Percentiles rank a stretch among this genome's conserved stretches.
Evolutionary conservation across 35 echinoderm and acorn worm genomes (phyloP).

Genomic region (Apostichopus parvimensis): DNA sequence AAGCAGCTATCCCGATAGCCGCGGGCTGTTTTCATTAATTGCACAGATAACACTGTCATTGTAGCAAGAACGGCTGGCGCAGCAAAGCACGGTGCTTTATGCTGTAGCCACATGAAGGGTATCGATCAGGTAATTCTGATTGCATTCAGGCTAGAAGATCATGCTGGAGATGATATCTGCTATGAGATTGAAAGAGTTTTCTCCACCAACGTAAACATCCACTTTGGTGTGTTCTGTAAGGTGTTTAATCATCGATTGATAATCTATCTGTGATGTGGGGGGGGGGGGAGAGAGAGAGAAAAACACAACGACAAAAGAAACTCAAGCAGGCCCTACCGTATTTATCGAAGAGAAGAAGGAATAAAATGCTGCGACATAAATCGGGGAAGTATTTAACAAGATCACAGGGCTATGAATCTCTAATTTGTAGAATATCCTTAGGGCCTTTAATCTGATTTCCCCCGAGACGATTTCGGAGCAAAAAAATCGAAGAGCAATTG

Average conservation of each 20-base stretch:
- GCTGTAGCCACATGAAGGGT: not conserved
- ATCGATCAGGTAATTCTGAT: not conserved
- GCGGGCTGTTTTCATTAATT: conserved; percentile 33
- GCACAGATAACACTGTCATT: conserved; percentile 32
- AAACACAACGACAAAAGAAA: not conserved
- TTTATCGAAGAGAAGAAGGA: not conserved
- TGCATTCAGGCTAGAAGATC: not conserved
- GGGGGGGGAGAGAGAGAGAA: not conserved
- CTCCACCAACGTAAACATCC: not conserved
- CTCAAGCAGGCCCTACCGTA: not conserved
- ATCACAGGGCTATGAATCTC: conserved; percentile 50
- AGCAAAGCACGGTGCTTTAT: not conserved
- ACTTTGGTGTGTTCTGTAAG: not conserved
- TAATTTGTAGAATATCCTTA: conserved; percentile 44
- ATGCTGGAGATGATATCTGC: not conserved
- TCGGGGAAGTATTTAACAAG: conserved; percentile 46
- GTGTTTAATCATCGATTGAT: conserved; percentile 18
- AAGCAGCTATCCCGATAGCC: conserved; percentile 25
- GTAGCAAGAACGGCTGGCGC: not conserved
- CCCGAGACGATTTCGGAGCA: conserved; percentile 18
- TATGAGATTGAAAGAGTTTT: not conserved
- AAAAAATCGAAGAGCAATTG: conserved; percentile 46
- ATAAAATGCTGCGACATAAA: conserved; percentile 21
- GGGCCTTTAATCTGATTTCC: conserved; percentile 54
- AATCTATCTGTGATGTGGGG: not conserved